Evolutionary conservation across 1,140 invertebrate species (phyloP).

Genomic region (Zaprionus inermis): DNA sequence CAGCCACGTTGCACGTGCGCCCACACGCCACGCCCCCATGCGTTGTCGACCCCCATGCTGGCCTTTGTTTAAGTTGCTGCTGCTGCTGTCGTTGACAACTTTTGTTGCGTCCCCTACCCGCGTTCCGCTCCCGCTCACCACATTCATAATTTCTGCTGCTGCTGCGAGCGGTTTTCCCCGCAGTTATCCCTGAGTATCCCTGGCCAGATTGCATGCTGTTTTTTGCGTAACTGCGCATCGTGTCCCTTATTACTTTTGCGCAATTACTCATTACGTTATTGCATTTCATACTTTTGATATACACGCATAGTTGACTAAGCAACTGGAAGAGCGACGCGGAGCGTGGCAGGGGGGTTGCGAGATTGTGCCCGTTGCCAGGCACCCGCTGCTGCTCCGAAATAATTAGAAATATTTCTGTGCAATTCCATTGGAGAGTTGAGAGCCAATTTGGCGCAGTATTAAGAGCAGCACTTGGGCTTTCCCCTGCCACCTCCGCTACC

Average conservation of each 20-base stretch:
- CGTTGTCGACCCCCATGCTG: slow-evolving; percentile 30
- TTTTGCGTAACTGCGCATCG: slow-evolving; percentile 65
- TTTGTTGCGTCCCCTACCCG: slow-evolving; percentile 51
- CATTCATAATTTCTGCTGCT: slow-evolving; percentile 59
- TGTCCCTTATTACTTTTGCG: slow-evolving; percentile 75
- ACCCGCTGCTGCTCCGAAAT: slow-evolving; percentile 47
- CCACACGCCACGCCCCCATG: slow-evolving; percentile 12
- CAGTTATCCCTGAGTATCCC: slow-evolving; percentile 63
- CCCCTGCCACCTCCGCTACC: not conserved
- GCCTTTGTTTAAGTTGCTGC: slow-evolving; percentile 59
- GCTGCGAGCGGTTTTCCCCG: slow-evolving; percentile 23
- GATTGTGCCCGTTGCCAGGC: slow-evolving; percentile 10
- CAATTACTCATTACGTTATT: slow-evolving; percentile 83
- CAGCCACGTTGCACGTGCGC: slow-evolving; percentile 72
- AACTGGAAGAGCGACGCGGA: slow-evolving; percentile 1
- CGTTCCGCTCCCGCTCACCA: slow-evolving; percentile 19
- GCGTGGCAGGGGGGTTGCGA: not conserved
- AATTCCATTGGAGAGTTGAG: slow-evolving; percentile 50
- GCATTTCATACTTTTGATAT: slow-evolving; percentile 78
- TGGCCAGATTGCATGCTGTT: slow-evolving; percentile 66
- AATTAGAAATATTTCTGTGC: slow-evolving; percentile 76
- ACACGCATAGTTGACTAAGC: slow-evolving; percentile 69
- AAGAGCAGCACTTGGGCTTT: slow-evolving; percentile 8
- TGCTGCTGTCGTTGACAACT: slow-evolving; percentile 74
- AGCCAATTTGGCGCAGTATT: slow-evolving; percentile 43